These are phyloP conservation scores for Dicyrtoma fusca DNA, from an alignment of 2,888 invertebrate genomes.

Conservation along the genomic window DNA sequence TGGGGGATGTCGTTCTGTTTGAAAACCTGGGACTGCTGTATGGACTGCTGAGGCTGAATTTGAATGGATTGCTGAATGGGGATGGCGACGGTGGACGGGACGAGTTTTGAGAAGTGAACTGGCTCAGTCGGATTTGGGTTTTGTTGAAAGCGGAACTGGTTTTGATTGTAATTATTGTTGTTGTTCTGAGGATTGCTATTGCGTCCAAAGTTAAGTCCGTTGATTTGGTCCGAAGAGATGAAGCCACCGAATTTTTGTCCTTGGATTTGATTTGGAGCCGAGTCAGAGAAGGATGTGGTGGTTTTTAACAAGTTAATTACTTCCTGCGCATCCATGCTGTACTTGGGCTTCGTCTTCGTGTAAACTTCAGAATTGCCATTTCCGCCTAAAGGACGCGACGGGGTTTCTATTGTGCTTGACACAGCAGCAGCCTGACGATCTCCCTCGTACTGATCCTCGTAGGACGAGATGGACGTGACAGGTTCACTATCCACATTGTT, in stretches of 20 bases:
- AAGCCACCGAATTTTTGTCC: constrained; percentile 32
- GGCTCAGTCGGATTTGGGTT: too few species aligned
- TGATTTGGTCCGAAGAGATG: constrained; percentile 8
- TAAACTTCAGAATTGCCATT: too few species aligned
- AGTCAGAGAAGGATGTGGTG: background rate
- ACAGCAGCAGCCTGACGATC: background rate
- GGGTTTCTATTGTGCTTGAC: too few species aligned
- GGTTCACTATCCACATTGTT: background rate
- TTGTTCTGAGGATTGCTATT: background rate
- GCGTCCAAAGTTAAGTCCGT: constrained; percentile 11
- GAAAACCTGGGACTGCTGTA: constrained; percentile 36
- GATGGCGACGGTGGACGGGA: background rate
- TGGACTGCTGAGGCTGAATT: constrained; percentile 25
- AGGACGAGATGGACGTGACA: background rate
- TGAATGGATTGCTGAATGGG: constrained; percentile 15
- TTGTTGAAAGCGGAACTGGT: too few species aligned
- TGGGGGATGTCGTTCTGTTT: constrained; percentile 26
- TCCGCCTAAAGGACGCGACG: too few species aligned
- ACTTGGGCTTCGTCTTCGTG: background rate
- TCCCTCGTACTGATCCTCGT: constrained; percentile 1
- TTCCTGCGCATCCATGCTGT: constrained; percentile 27
- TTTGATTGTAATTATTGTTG: background rate
- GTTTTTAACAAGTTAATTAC: constrained; percentile 27
- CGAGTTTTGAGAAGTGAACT: background rate
- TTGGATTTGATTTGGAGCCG: too few species aligned